These are phyloP conservation scores for Vipera latastei DNA, from an alignment of 2,797 vertebrate species.

Conservation along the genomic window DNA sequence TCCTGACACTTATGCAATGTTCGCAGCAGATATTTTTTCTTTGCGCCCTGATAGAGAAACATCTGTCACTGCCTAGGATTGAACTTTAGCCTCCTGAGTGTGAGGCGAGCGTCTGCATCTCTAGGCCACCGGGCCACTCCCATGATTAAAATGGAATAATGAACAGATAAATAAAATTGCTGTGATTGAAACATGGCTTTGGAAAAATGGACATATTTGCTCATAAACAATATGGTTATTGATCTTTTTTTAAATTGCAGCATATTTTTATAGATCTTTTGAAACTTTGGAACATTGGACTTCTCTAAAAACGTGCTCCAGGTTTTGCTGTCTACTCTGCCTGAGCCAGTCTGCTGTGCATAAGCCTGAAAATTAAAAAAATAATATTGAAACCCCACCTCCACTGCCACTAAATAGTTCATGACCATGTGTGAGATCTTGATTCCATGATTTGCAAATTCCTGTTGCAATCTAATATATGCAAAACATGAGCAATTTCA, in stretches of 20 bases:
- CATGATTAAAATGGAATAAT: background rate
- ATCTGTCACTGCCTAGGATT: background rate
- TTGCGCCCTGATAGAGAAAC: background rate
- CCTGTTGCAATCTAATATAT: background rate
- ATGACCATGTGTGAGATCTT: background rate
- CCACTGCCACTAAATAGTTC: background rate
- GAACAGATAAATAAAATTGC: background rate
- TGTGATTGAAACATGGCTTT: background rate
- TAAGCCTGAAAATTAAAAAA: background rate
- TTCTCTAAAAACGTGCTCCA: background rate
- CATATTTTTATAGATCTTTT: background rate
- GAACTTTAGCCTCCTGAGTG: background rate
- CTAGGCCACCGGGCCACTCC: background rate
- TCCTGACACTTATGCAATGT: background rate
- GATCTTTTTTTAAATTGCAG: background rate
- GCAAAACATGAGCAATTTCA: background rate
- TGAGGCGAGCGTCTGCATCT: background rate
- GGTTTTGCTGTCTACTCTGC: background rate
- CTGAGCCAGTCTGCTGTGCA: background rate
- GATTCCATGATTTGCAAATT: background rate
- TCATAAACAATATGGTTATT: background rate
- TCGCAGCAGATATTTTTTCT: background rate
- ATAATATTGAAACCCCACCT: background rate
- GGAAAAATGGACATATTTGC: background rate
- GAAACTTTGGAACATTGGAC: background rate